A percentile compares a stretch with the other conserved stretches of the same genome.
Conservation (phyloP, 2,888 invertebrate genomes). For the Saturnia pavonia region DNA sequence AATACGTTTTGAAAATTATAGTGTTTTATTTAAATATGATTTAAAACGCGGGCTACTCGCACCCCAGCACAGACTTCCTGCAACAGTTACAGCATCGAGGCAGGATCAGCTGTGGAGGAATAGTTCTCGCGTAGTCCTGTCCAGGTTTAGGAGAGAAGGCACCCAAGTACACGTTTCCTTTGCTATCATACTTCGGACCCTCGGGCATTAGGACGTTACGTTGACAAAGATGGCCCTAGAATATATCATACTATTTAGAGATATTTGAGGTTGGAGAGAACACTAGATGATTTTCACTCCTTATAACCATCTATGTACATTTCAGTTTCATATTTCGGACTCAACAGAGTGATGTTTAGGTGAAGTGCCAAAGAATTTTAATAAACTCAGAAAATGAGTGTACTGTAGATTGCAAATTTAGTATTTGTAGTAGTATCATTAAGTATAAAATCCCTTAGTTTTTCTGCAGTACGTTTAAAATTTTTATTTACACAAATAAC, state of each 20-base stretch:
- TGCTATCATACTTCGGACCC: conserved; percentile 56
- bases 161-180: conserved; percentile 37
- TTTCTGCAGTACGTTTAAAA: too few species aligned
- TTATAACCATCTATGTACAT: not conserved
- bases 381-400: not conserved
- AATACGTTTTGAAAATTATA: not conserved
- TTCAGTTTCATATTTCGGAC: not conserved
- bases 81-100: conserved; percentile 72
- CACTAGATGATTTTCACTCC: not conserved
- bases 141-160: conserved; percentile 30
- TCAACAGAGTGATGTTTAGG: not conserved
- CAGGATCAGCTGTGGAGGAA: conserved; percentile 42
- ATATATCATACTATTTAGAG: not conserved
- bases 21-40: conserved; percentile 3
- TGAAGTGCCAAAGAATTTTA: not conserved
- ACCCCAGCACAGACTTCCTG: conserved; percentile 67
- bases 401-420: not conserved
- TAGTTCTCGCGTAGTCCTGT: conserved; percentile 39
- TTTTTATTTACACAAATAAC: too few species aligned
- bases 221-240: conserved; percentile 56
- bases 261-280: not conserved
- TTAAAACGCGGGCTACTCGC: conserved; percentile 42
- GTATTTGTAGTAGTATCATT: not conserved
- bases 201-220: conserved; percentile 58
- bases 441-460: not conserved